Evolutionary conservation across 2,888 invertebrate genomes (phyloP).

Genomic region (Amblyteles armatorius): DNA sequence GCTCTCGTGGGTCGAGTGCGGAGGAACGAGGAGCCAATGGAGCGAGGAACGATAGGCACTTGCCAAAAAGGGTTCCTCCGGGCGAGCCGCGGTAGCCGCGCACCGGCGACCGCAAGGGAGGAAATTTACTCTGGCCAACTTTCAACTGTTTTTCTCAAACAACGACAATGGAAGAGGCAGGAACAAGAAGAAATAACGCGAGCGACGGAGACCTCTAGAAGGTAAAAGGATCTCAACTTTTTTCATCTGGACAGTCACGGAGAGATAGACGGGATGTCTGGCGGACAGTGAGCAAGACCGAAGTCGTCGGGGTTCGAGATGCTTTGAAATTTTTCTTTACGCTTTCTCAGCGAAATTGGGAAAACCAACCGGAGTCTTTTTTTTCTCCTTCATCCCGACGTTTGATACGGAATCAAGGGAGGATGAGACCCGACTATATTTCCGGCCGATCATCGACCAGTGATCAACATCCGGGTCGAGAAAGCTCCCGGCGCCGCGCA

Average conservation of each 20-base stretch:
- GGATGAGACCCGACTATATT: constrained; percentile 47
- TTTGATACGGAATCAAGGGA: constrained; percentile 42
- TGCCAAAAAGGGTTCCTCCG: constrained; percentile 64
- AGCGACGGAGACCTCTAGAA: constrained; percentile 28
- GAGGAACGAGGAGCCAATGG: constrained; percentile 59
- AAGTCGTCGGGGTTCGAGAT: not conserved
- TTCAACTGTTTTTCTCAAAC: constrained; percentile 45
- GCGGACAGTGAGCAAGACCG: constrained; percentile 29
- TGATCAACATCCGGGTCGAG: constrained; percentile 47
- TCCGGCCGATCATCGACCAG: constrained; percentile 66
- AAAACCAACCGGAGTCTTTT: constrained; percentile 8
- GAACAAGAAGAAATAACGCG: constrained; percentile 27
- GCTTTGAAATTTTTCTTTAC: constrained; percentile 8
- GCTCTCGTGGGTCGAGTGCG: constrained; percentile 14
- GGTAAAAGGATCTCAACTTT: constrained; percentile 39
- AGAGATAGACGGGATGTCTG: constrained; percentile 11
- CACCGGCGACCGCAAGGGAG: constrained; percentile 6
- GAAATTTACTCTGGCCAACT: constrained; percentile 51
- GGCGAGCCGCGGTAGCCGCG: not conserved
- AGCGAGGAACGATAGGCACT: constrained; percentile 66
- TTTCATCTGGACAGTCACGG: not conserved
- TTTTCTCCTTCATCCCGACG: constrained; percentile 26
- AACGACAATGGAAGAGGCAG: not conserved
- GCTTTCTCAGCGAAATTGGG: constrained; percentile 51
- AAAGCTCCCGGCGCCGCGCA: constrained; percentile 12